Percentiles rank a stretch among this genome's conserved stretches.
Evolutionary conservation across 2,113 vertebrate genomes (phyloP).

Genomic region (Speoplatyrhinus poulsoni): DNA sequence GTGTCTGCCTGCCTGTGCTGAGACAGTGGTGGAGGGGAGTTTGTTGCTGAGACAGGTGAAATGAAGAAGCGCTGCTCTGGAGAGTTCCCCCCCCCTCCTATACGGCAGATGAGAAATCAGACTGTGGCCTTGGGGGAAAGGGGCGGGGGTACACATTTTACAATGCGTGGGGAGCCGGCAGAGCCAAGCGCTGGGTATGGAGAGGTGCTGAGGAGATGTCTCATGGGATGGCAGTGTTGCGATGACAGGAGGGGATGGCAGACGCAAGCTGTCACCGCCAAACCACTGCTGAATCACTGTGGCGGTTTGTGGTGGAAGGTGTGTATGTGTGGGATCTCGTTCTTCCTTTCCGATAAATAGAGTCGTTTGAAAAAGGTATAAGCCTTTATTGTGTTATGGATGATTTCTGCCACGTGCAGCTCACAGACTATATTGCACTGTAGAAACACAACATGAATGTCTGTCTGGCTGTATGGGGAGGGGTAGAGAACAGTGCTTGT

Average conservation of each 20-base stretch:
- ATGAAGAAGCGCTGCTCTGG: constrained; percentile 46
- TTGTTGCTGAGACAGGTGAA: constrained; percentile 50
- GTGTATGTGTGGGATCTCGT: neutral
- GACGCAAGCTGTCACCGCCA: constrained; percentile 52
- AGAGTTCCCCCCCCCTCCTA: constrained; percentile 42
- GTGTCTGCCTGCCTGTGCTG: constrained; percentile 25
- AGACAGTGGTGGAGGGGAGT: constrained; percentile 28
- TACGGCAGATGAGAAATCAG: constrained; percentile 56
- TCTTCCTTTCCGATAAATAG: neutral
- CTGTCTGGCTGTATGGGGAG: no score
- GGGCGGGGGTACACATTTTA: constrained; percentile 54
- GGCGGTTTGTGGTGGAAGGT: neutral
- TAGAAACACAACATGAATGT: no score
- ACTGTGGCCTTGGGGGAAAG: constrained; percentile 41
- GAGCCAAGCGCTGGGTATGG: constrained; percentile 44
- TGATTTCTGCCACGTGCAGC: no score
- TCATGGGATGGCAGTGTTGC: constrained; percentile 56
- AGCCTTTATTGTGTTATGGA: neutral
- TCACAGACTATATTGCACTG: no score
- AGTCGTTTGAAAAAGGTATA: neutral
- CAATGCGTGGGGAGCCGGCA: constrained; percentile 47
- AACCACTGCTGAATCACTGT: constrained; percentile 60
- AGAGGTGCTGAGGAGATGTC: constrained; percentile 58
- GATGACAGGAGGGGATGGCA: constrained; percentile 68
- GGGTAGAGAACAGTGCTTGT: no score